Conservation (phyloP, 2,888 invertebrate species). For the Hyles lineata region DNA sequence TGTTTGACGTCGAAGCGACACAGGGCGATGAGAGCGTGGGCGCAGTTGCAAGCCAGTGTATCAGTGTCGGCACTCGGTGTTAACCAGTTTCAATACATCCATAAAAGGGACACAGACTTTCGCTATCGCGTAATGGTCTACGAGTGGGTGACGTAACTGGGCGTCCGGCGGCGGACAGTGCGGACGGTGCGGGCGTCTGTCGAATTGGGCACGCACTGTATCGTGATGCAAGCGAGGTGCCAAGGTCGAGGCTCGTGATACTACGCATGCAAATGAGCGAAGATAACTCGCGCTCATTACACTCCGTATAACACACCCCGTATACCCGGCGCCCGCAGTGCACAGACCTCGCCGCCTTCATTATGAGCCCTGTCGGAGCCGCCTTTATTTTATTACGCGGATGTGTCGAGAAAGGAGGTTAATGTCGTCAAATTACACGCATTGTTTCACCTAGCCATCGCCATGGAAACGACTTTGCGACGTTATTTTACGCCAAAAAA, state of each 20-base stretch:
- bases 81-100: slow-evolving; percentile 37
- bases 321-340: slow-evolving; percentile 65
- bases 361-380: slow-evolving; percentile 69
- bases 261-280: slow-evolving; percentile 78
- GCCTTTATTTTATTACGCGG: slow-evolving; percentile 77
- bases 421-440: slow-evolving; percentile 76
- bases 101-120: slow-evolving; percentile 50
- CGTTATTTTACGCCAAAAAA: slow-evolving; percentile 38
- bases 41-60: slow-evolving; percentile 15
- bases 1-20: neutral
- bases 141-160: slow-evolving; percentile 55
- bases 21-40: neutral
- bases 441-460: slow-evolving; percentile 75
- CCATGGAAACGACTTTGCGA: slow-evolving; percentile 62
- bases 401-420: slow-evolving; percentile 78
- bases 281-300: slow-evolving; percentile 81
- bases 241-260: slow-evolving; percentile 78
- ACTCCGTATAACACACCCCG: slow-evolving; percentile 52
- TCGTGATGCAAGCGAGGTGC: slow-evolving; percentile 68
- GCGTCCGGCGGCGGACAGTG: slow-evolving; percentile 42
- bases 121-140: slow-evolving; percentile 50
- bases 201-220: slow-evolving; percentile 34
- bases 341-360: slow-evolving; percentile 63
- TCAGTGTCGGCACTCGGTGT: slow-evolving; percentile 8
- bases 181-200: slow-evolving; percentile 30